Base-by-base conservation (phyloP, 2,888 invertebrate genomes). In the Tachystola acroxantha region DNA sequence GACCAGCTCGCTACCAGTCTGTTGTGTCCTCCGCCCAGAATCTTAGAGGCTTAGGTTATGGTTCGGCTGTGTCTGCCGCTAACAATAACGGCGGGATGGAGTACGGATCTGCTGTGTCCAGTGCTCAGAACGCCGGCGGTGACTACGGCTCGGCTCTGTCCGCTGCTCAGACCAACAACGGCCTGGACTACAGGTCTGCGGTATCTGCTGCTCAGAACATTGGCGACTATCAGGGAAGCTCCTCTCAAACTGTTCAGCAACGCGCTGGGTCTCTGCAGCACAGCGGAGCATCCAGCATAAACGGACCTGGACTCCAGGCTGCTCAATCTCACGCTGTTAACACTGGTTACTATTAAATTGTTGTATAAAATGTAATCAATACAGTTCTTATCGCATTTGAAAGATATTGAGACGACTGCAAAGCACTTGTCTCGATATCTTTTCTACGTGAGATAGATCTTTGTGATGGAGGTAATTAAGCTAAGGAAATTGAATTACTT, bases 391-490 rank as follows among this genome's bases (percentile, higher is more conserved):
- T 39, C 33, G 31, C 37, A 39, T 43, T 16, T 16, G 6, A 56
- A 59, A 65, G 79, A 71, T 62, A 40, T 56, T 53, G 64, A 67
- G 79, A 81, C 71, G 81, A 81, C 68, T 57, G 63, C 43, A 26
- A 25, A 24, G 43, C 57, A 73, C 73, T 81, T 78, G 70, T 81
- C 71, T 70, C 67, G 39, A 46, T 63, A 47, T 64, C 78, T 75
- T 74, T 65, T 36, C 38, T 46, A 12, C 32, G 19, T 35, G n/a
- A n/a, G n/a, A n/a, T n/a, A n/a, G n/a, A n/a, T n/a, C n/a, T n/a
- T n/a, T n/a, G n/a, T n/a, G 35, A 36, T 36, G 26, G 40, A 44
- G 30, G 34, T 40, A 29, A 28, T 29, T 16, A 9, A 34, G n/a
- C 6, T 11, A 7, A 11, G 6, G 20, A 7, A 30, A 13, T 27